A percentile compares a stretch with the other conserved stretches of the same genome.
Conservation (phyloP, 1,140 invertebrate species). For the Drosophila serrata region DNA sequence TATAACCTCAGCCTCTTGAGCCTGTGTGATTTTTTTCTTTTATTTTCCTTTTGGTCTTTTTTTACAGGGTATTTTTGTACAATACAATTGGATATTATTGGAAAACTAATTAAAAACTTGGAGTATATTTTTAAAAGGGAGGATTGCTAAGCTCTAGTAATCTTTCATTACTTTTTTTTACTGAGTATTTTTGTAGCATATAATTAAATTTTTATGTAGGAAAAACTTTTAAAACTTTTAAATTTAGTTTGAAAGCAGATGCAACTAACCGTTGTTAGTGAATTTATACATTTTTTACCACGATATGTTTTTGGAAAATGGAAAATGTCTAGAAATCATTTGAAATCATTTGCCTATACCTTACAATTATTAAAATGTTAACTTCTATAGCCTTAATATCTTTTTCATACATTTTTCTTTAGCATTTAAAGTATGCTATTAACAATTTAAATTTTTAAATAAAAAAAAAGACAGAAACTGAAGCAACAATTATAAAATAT, state of each 20-base stretch:
- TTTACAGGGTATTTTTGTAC: slow-evolving; percentile 13
- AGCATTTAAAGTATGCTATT: too few species aligned
- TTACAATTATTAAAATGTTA: not conserved
- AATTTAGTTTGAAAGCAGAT: not conserved
- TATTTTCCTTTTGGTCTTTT: not conserved
- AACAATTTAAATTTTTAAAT: too few species aligned
- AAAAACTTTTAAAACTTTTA: not conserved
- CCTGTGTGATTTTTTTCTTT: too few species aligned
- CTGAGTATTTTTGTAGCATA: not conserved
- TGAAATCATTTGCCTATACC: not conserved
- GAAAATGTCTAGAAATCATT: not conserved
- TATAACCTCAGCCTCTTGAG: slow-evolving; percentile 29
- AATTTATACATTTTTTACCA: too few species aligned
- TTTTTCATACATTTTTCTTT: not conserved
- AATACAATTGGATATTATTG: not conserved
- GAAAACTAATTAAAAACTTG: not conserved
- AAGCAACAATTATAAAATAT: not conserved
- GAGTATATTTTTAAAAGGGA: not conserved
- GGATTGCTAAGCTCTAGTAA: not conserved
- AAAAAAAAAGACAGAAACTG: not conserved
- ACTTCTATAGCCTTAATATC: not conserved
- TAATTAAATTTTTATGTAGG: too few species aligned
- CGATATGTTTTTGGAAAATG: too few species aligned
- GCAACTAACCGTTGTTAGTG: not conserved
- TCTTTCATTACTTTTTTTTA: not conserved